Base-by-base conservation (phyloP, 2,797 vertebrate species). In the Sus cebifrons region DNA sequence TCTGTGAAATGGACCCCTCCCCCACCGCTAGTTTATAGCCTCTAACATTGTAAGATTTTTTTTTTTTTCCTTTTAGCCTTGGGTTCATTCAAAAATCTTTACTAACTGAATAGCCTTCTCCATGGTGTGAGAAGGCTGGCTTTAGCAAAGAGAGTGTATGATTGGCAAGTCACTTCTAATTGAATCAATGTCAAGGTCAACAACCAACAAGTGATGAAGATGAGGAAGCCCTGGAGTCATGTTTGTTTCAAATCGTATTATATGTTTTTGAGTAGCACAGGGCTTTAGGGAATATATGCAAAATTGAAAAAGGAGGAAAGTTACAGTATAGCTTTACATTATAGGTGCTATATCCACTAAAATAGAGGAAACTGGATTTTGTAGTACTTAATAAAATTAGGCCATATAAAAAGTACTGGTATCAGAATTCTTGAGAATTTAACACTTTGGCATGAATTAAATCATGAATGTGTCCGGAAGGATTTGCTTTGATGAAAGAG, bases 101-200 rank as follows among this genome's bases (percentile, higher is more conserved):
- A 98, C 98, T 99, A 98, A 98, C 95, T 95, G 94, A 85, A 98
- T 98, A 94, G 96, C 36, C 60, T 78, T 98, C 97, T 98, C 98
- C 90, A 92, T 98, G 96, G 96, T 98, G 98, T 98, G 97, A 98
- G 98, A 75, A 97, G 93, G 97, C 92, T 89, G 86, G 98, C 98
- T 98, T 98, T 97, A 98, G 99, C 98, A 98, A 97, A 49, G 97
- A 40, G 97, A 98, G 98, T 98, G 65, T 97, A 71, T 99, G 98
- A 99, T 98, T 99, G 98, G 98, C 98, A 99, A 98, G 99, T 99
- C 98, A 97, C 98, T 98, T 98, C 98, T 99, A 99, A 99, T 99
- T 99, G 98, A 98, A 98, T 99, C 97, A 99, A 98, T 99, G 98
- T 98, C 99, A 98, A 98, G 98, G 98, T 99, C 98, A 99, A 96